Conservation (phyloP, 2,888 invertebrate species). For the Tortrix viridana region DNA sequence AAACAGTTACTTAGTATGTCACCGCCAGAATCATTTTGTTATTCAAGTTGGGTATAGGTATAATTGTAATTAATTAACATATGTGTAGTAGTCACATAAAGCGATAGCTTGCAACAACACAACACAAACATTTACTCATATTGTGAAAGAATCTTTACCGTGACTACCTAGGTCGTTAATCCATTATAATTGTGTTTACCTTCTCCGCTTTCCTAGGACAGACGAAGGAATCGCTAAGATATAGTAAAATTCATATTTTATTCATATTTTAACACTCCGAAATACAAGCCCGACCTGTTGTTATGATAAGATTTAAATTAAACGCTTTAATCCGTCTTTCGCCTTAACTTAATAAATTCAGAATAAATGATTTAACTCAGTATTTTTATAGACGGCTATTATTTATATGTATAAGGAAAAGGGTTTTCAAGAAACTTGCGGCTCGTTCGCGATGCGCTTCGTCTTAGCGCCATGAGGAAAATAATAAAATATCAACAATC, state of each 20-base stretch:
- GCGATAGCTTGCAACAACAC: conserved; percentile 3
- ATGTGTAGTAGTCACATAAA: background rate
- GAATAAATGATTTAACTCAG: background rate
- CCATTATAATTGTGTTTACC: background rate
- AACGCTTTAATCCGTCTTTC: background rate
- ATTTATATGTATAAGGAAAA: background rate
- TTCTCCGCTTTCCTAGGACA: background rate
- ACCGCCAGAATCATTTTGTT: conserved; percentile 3
- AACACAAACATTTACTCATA: conserved; percentile 3
- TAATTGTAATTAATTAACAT: conserved; percentile 5
- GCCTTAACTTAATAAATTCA: background rate
- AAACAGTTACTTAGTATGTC: too few relatives aligned
- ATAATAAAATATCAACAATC: conserved; percentile 8
- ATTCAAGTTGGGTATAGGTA: conserved; percentile 7
- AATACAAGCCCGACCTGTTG: background rate
- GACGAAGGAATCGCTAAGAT: background rate
- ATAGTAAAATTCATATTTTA: background rate
- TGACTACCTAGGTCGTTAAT: conserved; percentile 3
- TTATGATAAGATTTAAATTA: background rate
- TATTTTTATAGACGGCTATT: background rate
- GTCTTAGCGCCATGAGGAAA: conserved; percentile 27
- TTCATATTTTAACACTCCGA: background rate
- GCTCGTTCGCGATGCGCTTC: background rate
- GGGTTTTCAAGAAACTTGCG: background rate
- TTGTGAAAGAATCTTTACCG: background rate